phyloP scores from a whole-genome alignment of 2,888 invertebrate species.

The Zhuqinia jingwanae region DNA sequence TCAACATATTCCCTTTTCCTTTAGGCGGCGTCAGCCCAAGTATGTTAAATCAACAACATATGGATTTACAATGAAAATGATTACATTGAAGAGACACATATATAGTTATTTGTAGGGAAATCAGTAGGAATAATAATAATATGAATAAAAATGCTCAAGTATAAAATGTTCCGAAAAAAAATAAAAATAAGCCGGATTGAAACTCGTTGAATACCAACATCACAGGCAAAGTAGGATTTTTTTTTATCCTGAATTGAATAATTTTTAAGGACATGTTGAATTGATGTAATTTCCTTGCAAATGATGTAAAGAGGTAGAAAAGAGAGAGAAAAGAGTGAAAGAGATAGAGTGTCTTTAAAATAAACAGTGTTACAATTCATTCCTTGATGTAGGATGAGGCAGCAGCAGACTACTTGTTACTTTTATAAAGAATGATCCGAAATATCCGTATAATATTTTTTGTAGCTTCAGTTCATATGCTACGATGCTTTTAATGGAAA shows the following conservation, averaged over 20 bases:
- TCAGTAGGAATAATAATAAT: background rate
- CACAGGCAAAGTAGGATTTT: too few relatives aligned
- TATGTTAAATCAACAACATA: background rate
- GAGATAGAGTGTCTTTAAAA: constrained; percentile 26
- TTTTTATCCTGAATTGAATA: constrained; percentile 9
- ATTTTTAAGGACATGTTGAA: constrained; percentile 52
- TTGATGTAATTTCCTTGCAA: constrained; percentile 55
- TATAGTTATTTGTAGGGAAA: background rate
- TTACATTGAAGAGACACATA: background rate
- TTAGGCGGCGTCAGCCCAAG: too few relatives aligned
- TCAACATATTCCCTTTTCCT: background rate
- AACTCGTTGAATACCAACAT: too few relatives aligned
- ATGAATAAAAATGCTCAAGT: background rate
- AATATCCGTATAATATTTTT: constrained; percentile 9
- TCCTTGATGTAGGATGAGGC: background rate
- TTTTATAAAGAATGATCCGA: too few relatives aligned
- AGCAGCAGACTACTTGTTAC: constrained; percentile 46
- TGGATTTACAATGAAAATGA: background rate
- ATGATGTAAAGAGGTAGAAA: too few relatives aligned
- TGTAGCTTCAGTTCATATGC: constrained; percentile 14
- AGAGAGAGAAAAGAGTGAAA: too few relatives aligned
- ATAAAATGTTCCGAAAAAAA: background rate
- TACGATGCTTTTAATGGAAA: constrained; percentile 61
- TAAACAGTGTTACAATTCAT: constrained; percentile 48
- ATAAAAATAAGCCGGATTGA: background rate